These are phyloP conservation scores for Stichodactyla mertensii DNA, from an alignment of 64 coral and sea anemone species.

Conservation along the genomic window DNA sequence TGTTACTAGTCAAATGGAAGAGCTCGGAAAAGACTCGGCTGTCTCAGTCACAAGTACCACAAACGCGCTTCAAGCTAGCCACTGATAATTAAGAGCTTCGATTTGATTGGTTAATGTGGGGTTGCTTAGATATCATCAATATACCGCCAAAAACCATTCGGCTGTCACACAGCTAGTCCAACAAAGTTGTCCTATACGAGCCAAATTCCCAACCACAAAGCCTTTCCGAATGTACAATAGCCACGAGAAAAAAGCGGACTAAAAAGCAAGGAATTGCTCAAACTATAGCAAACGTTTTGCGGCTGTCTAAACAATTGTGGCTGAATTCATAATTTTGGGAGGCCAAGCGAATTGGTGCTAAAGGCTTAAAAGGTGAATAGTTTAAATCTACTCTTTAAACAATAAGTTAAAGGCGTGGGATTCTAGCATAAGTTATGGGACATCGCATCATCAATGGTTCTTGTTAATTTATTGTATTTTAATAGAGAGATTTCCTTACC, in stretches of 20 bases:
- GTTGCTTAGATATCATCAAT: conserved; percentile 33
- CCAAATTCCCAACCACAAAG: neutral
- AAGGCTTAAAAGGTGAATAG: too few relatives aligned
- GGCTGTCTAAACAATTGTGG: neutral
- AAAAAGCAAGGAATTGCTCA: neutral
- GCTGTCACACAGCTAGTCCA: neutral
- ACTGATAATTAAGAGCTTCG: conserved; percentile 9
- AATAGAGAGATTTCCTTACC: too few relatives aligned
- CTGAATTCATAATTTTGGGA: neutral
- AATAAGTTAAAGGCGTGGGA: too few relatives aligned
- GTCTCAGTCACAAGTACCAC: neutral
- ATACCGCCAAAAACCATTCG: neutral
- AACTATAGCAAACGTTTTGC: neutral
- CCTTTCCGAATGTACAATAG: neutral
- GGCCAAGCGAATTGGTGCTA: neutral
- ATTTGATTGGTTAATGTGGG: neutral
- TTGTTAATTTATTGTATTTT: too few relatives aligned
- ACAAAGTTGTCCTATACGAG: neutral
- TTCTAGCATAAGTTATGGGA: too few relatives aligned
- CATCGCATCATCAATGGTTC: too few relatives aligned
- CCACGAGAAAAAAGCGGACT: neutral
- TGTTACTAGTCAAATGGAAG: conserved; percentile 10
- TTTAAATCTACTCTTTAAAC: too few relatives aligned
- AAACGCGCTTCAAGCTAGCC: conserved; percentile 26
- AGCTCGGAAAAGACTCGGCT: neutral